Base-by-base conservation (phyloP, 2,113 vertebrate genomes). In the Stegastes partitus region DNA sequence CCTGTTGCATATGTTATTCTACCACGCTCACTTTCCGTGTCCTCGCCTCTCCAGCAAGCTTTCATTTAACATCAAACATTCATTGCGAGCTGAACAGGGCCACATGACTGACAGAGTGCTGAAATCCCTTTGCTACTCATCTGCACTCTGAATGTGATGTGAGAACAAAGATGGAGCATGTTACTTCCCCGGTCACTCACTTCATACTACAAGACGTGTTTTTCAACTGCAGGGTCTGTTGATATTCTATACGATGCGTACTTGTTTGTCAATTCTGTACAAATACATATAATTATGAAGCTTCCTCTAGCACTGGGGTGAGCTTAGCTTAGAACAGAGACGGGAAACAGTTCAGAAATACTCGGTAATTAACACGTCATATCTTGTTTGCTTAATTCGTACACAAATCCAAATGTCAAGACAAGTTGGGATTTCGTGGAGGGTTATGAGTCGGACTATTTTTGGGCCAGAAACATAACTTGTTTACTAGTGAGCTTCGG, bases 21-120 rank as follows among this genome's bases (percentile, higher is more conserved):
- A 39, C 2, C 51, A 26, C 4, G 28, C 26, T 22, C 22, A 6
- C 47, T 51, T 31, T 28, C 25, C 37, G 26, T 42, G 51, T 62
- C 8, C 28, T 59, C 23, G 8, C 45, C 11, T 49, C 34, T 62
- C 61, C 28, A 66, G 50, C 58, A 62, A 53, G 16, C 6, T 69
- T 56, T 63, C 6, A 47, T 74, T 68, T 42, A 21, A 55, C 49
- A 70, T 65, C 45, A 66, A 81, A 85, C 28, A 82, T 72, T 73
- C 1, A 73, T 47, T 59, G 23, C 19, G 37, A 58, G 21, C 45
- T 69, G 54, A 70, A 53, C 45, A 23, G 19, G 2, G 37, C 15
- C 26, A 58, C 6, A n/a, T 14, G 12, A 28, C 39, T 11, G 25
- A 22, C 11, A 18, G 14, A 34, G 34, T 68, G 47, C 34, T 57